Evolutionary conservation across 2,888 invertebrate species (phyloP).

Genomic region (Hofmannophila pseudospretella): DNA sequence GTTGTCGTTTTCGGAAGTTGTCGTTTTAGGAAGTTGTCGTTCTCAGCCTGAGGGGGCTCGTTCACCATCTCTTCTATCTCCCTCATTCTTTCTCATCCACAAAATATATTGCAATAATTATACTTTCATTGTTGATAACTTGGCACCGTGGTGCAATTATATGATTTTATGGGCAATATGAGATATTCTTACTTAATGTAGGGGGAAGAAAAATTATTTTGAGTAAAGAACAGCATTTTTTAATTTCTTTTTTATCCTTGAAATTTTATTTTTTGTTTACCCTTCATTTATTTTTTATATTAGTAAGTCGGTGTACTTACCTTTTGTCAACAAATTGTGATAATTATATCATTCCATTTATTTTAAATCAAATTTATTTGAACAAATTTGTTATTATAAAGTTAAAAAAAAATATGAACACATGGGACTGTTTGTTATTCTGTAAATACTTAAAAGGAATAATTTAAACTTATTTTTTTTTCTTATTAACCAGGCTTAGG

Average conservation of each 20-base stretch:
- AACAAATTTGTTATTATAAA: constrained; percentile 8
- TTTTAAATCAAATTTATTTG: constrained; percentile 7
- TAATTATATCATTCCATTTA: constrained; percentile 11
- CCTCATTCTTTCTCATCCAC: no score
- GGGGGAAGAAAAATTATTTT: neutral
- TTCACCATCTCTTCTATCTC: no score
- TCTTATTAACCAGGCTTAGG: constrained; percentile 38
- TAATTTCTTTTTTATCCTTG: constrained; percentile 10
- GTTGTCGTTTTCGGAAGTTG: no score
- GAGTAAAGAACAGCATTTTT: constrained; percentile 2
- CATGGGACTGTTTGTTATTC: constrained; percentile 24
- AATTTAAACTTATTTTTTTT: constrained; percentile 30
- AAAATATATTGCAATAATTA: no score
- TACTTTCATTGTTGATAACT: no score
- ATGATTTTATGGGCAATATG: neutral
- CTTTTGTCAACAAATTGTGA: constrained; percentile 11
- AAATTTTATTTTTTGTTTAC: constrained; percentile 12
- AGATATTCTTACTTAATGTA: no score
- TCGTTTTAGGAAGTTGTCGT: no score
- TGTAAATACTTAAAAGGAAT: constrained; percentile 22
- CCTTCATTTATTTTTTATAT: neutral
- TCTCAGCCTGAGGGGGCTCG: no score
- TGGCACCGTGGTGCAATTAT: constrained; percentile 4
- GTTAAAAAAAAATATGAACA: constrained; percentile 14
- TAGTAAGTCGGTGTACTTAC: neutral